Conservation (phyloP, 2,113 vertebrate genomes). For the Thamnophis sirtalis region DNA sequence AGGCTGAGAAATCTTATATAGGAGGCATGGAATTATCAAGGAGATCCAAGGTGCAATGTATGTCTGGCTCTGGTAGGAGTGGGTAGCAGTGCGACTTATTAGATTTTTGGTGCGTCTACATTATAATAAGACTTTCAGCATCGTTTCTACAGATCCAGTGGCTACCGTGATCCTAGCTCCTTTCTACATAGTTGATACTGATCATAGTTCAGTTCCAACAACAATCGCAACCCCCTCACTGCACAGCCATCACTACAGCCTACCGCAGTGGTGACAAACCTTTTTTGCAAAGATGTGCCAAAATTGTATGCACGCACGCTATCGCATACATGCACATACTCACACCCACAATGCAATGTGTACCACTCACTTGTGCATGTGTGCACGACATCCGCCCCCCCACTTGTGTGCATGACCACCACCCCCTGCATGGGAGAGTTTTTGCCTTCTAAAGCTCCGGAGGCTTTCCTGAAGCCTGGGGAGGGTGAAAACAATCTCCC, state of each 20-base stretch:
- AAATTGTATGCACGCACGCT: too few relatives aligned
- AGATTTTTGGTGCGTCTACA: not conserved
- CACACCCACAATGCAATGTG: too few relatives aligned
- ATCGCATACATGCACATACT: too few relatives aligned
- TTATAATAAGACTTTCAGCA: not conserved
- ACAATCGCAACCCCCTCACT: not conserved
- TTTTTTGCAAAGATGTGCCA: too few relatives aligned
- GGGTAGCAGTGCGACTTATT: not conserved
- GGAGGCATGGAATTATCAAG: not conserved
- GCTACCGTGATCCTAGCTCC: not conserved
- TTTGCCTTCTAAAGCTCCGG: too few relatives aligned
- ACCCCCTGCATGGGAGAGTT: too few relatives aligned
- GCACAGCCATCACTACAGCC: not conserved
- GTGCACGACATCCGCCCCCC: too few relatives aligned
- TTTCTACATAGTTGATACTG: not conserved
- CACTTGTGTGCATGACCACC: too few relatives aligned
- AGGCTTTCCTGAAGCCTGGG: too few relatives aligned
- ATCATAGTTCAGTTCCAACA: not conserved
- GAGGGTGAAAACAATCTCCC: too few relatives aligned
- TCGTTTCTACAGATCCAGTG: not conserved
- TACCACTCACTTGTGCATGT: too few relatives aligned
- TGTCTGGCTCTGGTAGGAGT: not conserved
- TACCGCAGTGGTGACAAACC: too few relatives aligned
- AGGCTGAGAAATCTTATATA: not conserved
- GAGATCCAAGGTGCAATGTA: not conserved